Evolutionary conservation across 2,797 vertebrate genomes (phyloP).

Genomic region (Amblyopsis hoosieri): DNA sequence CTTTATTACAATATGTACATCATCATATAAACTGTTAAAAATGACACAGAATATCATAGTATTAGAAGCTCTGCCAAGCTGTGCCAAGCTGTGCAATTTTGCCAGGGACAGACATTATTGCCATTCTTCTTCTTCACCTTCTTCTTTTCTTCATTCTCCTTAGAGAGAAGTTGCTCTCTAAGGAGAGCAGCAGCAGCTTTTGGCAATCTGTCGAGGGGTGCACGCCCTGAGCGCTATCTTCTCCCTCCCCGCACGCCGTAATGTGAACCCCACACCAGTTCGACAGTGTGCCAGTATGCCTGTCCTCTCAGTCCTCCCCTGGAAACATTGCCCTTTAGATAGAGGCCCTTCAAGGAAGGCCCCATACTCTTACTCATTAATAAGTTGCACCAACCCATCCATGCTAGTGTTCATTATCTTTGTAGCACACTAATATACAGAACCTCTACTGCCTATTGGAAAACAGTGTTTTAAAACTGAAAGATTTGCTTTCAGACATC

Average conservation of each 20-base stretch:
- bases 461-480: not conserved
- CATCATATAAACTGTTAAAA: too few relatives aligned
- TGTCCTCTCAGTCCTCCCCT: conserved; percentile 68
- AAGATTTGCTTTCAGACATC: too few relatives aligned
- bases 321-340: conserved; percentile 64
- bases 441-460: not conserved
- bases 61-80: too few relatives aligned
- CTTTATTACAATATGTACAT: too few relatives aligned
- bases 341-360: conserved; percentile 54
- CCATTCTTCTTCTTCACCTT: too few relatives aligned
- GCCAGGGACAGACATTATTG: too few relatives aligned
- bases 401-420: not conserved
- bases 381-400: not conserved
- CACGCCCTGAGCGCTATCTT: conserved; percentile 48
- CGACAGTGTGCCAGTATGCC: conserved; percentile 74
- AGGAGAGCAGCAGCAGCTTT: conserved; percentile 68
- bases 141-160: conserved; percentile 16
- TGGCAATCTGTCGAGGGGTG: conserved; percentile 29
- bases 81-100: too few relatives aligned
- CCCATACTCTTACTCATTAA: not conserved
- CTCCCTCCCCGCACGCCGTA: conserved; percentile 55
- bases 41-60: too few relatives aligned
- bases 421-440: not conserved
- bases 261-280: conserved; percentile 75
- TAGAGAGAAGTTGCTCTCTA: conserved; percentile 31